Base-by-base conservation (phyloP, 2,797 vertebrate species). In the Chrysolophus pictus region DNA sequence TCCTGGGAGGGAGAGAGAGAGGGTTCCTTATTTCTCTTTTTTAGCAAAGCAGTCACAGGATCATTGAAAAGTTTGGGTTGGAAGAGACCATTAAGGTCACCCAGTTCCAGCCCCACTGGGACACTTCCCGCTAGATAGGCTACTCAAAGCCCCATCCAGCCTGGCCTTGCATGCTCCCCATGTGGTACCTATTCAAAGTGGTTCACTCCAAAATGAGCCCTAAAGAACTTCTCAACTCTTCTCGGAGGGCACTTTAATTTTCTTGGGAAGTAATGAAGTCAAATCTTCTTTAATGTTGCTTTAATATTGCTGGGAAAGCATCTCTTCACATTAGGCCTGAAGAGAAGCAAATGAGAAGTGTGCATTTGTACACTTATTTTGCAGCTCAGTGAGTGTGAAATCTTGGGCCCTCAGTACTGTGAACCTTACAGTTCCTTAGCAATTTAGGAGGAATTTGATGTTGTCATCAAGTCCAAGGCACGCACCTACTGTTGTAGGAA, bases 231-330 rank as follows among this genome's bases (percentile, higher is more conserved):
- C 93, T 80, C 58, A 37, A 42, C 71, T 86, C 84, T 95, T 94
- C 55, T 56, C 94, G 93, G 86, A 94, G 75, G 47, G 80, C 94
- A 93, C 86, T 97, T 55, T 95, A 96, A 96, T 97, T 92, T 96
- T 87, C 77, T 96, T 94, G 88, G 81, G 94, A 96, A 95, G 92
- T 93, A 95, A 79, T 58, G 64, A 94, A 95, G 93, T 85, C 77
- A 96, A 90, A 95, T 93, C 94, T 93, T 95, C 94, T 91, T 96
- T 96, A 96, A 95, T 82, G 62, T 93, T 94, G 87, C 93, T 91
- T 92, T 95, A 95, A 90, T 95, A 63, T 92, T 85, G 60, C 93
- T 93, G 84, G 89, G 79, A 95, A 87, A 94, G 85, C 73, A 96
- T 93, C 90, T 92, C 84, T 92, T 92, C 73, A 53, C 79, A 85